A percentile compares a stretch with the other conserved stretches of the same genome.
Evolutionary conservation across 2,113 vertebrate species (phyloP).

Genomic region (Leucosticte australis): DNA sequence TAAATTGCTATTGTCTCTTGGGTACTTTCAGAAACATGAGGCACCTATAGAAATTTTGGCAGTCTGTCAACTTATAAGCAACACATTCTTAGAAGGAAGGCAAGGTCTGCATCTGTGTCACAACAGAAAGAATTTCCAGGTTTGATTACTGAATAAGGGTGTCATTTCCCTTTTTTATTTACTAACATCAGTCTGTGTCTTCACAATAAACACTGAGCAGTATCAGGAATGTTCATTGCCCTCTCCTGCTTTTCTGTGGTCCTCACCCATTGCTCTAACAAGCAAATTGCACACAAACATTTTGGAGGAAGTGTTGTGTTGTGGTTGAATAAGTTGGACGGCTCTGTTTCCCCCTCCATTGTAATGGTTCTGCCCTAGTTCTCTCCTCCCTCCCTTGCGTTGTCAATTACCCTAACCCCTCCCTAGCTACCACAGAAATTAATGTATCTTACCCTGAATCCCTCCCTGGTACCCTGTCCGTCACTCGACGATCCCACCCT

Average conservation of each 20-base stretch:
- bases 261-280: neutral
- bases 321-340: too few species aligned
- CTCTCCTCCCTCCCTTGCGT: too few species aligned
- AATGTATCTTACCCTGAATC: too few species aligned
- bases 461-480: too few species aligned
- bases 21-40: neutral
- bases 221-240: neutral
- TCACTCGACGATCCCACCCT: too few species aligned
- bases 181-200: neutral
- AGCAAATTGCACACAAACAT: neutral
- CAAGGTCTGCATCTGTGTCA: neutral
- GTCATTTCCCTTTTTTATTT: neutral
- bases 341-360: too few species aligned
- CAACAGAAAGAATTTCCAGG: neutral
- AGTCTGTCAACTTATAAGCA: neutral
- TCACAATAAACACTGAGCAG: neutral
- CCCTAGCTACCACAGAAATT: too few species aligned
- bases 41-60: rapidly evolving
- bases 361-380: too few species aligned
- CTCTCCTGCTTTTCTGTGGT: neutral
- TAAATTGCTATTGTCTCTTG: neutral
- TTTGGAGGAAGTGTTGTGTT: neutral
- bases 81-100: neutral
- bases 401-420: too few species aligned
- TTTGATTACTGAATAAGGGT: neutral